Evolutionary conservation across 2,888 invertebrate species (phyloP), one percentile per base, ranked within the genome.

Genomic region (Gortyna flavago): DNA sequence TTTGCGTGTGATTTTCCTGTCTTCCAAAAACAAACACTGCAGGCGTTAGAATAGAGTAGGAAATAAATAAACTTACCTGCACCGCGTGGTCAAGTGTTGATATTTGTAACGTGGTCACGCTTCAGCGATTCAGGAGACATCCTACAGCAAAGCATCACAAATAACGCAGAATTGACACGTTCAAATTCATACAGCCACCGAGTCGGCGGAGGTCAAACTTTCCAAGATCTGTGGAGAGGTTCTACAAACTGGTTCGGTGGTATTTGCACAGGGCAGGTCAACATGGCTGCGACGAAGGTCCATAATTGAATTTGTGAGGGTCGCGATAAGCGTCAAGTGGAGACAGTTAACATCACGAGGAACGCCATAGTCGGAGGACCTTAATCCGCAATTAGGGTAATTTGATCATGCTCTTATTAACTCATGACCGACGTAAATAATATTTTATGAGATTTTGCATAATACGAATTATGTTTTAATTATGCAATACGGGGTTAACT

Each of bases 271-370:
- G 75, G 61, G 79, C 83, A 83, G 89, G 85, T 89, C 87, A 88
- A 88, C 89, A 87, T 85, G 79, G 83, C 78, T 79, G 80, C 88
- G 89, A 90, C 88, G 90, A 92, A 91, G 92, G 93, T 89, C 88
- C 89, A 90, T 94, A 95, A 95, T 95, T 94, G 91, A 94, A 94
- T 94, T 94, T 91, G 89, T 90, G 89, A 91, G 93, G 93, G 90
- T 90, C 90, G 88, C 91, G 92, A 93, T 94, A 94, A 93, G 91
- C 90, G 90, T 84, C 90, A 87, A 90, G 90, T 88, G 90, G 89
- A 91, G 91, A 93, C 92, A 91, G 91, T 91, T 90, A 92, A 91
- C 91, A 91, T 91, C 90, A 90, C 87, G 90, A 90, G 81, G 89
- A 89, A 90, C 89, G 91, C 90, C 90, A 89, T 87, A 84, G 88